These are phyloP conservation scores for Aphelenchoides avenae DNA, from an alignment of 1,140 invertebrate species.

Conservation along the genomic window DNA sequence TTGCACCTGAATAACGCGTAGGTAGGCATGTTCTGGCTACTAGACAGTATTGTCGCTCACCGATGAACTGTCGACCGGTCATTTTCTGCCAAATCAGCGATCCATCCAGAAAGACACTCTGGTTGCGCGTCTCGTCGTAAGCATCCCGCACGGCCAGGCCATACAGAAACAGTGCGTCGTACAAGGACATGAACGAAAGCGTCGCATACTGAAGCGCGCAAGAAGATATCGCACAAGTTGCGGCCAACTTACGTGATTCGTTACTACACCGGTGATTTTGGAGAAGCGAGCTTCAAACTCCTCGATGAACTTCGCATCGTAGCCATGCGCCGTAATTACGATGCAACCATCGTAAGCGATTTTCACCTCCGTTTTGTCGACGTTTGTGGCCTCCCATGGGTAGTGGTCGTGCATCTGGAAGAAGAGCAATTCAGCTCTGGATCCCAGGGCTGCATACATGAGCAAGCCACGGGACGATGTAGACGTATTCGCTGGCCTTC, in stretches of 20 bases:
- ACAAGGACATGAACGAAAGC: constrained; percentile 53
- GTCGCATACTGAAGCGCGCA: constrained; percentile 52
- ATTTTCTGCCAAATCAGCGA: constrained; percentile 54
- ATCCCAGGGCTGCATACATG: constrained; percentile 30
- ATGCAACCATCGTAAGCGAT: constrained; percentile 55
- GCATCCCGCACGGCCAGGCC: constrained; percentile 56
- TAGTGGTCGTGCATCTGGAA: constrained; percentile 52
- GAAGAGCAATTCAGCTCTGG: constrained; percentile 4
- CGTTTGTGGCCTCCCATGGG: constrained; percentile 52
- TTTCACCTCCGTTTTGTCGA: constrained; percentile 53
- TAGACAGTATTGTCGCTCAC: too few species aligned
- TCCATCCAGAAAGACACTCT: constrained; percentile 48
- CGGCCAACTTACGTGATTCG: constrained; percentile 47
- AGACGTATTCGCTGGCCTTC: constrained; percentile 51
- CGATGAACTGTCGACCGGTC: constrained; percentile 58
- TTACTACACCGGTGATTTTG: constrained; percentile 52
- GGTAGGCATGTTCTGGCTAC: constrained; percentile 1
- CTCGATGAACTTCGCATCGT: constrained; percentile 58
- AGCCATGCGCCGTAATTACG: constrained; percentile 55
- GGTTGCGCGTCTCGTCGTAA: constrained; percentile 51
- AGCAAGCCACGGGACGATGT: constrained; percentile 50
- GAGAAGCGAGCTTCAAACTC: constrained; percentile 53
- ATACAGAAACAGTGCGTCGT: constrained; percentile 57
- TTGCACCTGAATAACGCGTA: constrained; percentile 33
- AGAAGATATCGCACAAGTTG: constrained; percentile 16